phyloP scores from a whole-genome alignment of 2,113 vertebrate species.

The Hippocampus mohnikei region DNA sequence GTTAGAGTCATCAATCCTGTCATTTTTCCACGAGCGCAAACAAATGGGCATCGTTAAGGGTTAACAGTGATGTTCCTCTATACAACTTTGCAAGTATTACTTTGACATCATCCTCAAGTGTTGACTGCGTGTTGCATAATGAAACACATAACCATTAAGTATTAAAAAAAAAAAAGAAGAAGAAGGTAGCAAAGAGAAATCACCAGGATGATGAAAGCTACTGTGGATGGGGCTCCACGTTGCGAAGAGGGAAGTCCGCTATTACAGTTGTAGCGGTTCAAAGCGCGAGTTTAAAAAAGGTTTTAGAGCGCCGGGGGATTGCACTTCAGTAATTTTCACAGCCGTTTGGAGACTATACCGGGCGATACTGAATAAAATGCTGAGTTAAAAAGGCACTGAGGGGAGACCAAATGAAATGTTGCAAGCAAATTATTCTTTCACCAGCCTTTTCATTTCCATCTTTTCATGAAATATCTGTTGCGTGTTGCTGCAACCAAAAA shows the following conservation, averaged over 20 bases:
- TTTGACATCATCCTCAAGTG: constrained; percentile 28
- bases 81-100: constrained; percentile 8
- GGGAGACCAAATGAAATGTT: not conserved
- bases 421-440: not conserved
- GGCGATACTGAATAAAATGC: constrained; percentile 53
- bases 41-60: not conserved
- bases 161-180: not conserved
- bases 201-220: constrained; percentile 38
- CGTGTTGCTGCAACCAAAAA: not conserved
- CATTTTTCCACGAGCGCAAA: constrained; percentile 29
- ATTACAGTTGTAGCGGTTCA: constrained; percentile 23
- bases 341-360: constrained; percentile 44
- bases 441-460: constrained; percentile 5
- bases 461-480: not conserved
- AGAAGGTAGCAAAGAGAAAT: constrained; percentile 12
- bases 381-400: constrained; percentile 51
- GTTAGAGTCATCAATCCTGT: constrained; percentile 58
- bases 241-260: constrained; percentile 23
- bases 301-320: constrained; percentile 57
- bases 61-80: not conserved
- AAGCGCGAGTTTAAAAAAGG: constrained; percentile 41
- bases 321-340: constrained; percentile 53
- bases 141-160: constrained; percentile 24
- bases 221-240: not conserved
- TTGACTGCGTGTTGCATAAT: constrained; percentile 45